phyloP scores from a whole-genome alignment of 2,888 invertebrate species.

The Stenotaenia linearis region DNA sequence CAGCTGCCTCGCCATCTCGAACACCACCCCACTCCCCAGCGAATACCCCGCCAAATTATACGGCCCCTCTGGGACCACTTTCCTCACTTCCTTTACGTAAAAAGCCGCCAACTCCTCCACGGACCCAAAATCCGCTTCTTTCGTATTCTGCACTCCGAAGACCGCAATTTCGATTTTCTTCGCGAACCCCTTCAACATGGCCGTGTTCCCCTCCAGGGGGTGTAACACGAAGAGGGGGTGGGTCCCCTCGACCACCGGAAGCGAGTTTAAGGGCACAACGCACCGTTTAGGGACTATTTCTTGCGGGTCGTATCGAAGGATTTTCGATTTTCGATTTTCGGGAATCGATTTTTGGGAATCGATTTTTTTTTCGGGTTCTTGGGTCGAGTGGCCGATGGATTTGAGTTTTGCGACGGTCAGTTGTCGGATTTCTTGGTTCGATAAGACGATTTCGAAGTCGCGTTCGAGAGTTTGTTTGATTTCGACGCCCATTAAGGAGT shows the following conservation, averaged over 20 bases:
- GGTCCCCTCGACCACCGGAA: no score
- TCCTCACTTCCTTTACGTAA: conserved; percentile 44
- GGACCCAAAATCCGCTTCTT: conserved; percentile 64
- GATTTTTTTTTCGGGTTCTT: neutral
- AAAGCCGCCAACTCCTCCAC: conserved; percentile 62
- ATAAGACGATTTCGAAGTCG: conserved; percentile 81
- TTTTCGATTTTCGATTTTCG: neutral
- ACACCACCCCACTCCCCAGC: conserved; percentile 88
- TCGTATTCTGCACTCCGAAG: conserved; percentile 84
- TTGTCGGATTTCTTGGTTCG: conserved; percentile 82
- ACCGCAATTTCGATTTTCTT: conserved; percentile 66
- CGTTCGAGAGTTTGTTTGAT: conserved; percentile 93
- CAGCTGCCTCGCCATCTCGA: conserved; percentile 86
- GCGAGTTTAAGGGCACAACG: conserved; percentile 60
- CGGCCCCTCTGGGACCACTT: neutral
- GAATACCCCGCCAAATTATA: conserved; percentile 84
- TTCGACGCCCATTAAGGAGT: conserved; percentile 98
- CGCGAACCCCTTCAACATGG: conserved; percentile 65
- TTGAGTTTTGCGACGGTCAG: conserved; percentile 71
- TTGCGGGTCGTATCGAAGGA: conserved; percentile 32
- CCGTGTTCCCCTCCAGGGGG: conserved; percentile 82
- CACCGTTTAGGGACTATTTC: conserved; percentile 33
- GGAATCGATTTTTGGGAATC: neutral
- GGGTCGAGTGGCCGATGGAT: conserved; percentile 48
- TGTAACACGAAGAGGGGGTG: conserved; percentile 62